These are phyloP conservation scores for Lacerta bilineata DNA, from an alignment of 2,797 vertebrate genomes.

Conservation along the genomic window DNA sequence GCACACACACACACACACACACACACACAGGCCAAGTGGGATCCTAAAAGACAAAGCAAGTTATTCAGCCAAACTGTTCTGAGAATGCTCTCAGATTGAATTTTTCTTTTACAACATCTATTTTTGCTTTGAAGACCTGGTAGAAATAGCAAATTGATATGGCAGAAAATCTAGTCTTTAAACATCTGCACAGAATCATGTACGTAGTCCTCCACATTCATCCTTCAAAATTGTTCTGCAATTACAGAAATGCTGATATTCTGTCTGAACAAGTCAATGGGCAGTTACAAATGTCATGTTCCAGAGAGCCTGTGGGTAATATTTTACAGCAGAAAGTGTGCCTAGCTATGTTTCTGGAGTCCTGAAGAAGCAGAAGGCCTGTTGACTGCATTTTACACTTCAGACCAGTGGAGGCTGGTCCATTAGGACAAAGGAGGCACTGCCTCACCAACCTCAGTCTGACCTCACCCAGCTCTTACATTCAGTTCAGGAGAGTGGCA, in stretches of 20 bases:
- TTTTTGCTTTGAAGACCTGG: neutral
- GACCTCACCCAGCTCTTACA: too few species aligned
- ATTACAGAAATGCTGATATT: conserved; percentile 35
- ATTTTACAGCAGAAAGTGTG: neutral
- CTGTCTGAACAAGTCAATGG: conserved; percentile 16
- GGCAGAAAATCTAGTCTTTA: neutral
- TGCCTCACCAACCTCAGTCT: too few species aligned
- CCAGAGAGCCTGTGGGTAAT: neutral
- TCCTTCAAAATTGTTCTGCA: conserved; percentile 12
- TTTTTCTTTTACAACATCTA: neutral
- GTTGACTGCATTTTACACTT: neutral
- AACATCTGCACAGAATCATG: too few species aligned
- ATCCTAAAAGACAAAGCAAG: too few species aligned
- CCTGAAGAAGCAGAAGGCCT: neutral
- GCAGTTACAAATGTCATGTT: neutral
- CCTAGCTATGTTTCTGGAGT: neutral
- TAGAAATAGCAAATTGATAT: neutral
- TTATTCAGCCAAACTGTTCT: neutral
- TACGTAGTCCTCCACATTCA: neutral
- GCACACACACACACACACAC: too few species aligned
- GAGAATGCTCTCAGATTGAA: neutral
- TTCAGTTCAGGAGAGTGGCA: too few species aligned
- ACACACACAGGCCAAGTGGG: too few species aligned
- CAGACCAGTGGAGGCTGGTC: too few species aligned
- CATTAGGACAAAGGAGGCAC: too few species aligned